Conservation (phyloP, 2,113 vertebrate species). For the Pseudorectes ferrugineus region DNA sequence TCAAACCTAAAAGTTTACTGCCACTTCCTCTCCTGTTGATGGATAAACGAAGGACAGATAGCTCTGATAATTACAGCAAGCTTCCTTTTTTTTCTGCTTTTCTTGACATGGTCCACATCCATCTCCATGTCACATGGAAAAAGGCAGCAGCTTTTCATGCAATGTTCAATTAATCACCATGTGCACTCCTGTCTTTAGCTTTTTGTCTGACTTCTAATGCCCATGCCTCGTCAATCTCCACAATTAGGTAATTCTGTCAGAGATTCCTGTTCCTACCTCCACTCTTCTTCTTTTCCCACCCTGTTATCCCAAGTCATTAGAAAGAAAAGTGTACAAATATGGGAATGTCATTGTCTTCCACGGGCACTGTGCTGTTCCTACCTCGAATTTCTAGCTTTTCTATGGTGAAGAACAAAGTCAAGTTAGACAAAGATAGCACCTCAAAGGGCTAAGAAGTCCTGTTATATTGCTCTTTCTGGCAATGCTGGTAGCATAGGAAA, state of each 20-base stretch:
- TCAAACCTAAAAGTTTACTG: neutral
- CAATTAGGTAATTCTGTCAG: neutral
- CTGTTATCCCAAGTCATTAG: neutral
- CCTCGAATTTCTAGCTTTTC: neutral
- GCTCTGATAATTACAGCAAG: neutral
- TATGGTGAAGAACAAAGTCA: neutral
- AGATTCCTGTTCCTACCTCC: neutral
- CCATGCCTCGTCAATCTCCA: neutral
- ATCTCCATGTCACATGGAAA: neutral
- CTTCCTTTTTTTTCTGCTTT: neutral
- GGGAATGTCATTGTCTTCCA: neutral
- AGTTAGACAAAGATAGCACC: neutral
- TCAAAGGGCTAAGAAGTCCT: neutral
- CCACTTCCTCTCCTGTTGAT: neutral
- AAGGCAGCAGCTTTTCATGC: neutral
- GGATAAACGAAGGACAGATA: neutral
- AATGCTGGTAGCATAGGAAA: neutral
- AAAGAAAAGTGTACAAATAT: neutral
- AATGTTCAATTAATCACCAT: neutral
- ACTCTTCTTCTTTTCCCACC: neutral
- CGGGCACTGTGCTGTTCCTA: neutral
- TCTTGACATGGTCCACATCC: neutral
- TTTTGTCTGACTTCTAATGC: neutral
- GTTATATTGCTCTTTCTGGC: neutral
- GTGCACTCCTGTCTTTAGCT: neutral